Conservation (phyloP, 2,797 vertebrate species). For the Pseudocheirus occidentalis region DNA sequence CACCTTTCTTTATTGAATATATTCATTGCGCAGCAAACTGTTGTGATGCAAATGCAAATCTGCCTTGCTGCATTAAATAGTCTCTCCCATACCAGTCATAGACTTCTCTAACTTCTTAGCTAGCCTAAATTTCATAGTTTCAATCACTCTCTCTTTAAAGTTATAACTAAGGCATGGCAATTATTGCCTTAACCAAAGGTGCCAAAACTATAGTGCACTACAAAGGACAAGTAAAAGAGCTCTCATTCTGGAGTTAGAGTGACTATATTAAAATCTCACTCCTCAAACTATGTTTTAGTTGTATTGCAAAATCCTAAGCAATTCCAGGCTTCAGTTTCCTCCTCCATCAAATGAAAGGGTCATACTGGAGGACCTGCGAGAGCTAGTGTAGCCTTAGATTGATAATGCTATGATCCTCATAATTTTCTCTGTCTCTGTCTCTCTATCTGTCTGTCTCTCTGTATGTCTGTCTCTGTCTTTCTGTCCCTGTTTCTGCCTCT, state of each 20-base stretch:
- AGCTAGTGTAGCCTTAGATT: neutral
- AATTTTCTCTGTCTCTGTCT: neutral
- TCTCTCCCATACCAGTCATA: neutral
- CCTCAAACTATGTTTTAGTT: neutral
- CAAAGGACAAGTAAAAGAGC: neutral
- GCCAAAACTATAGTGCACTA: neutral
- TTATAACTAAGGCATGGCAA: neutral
- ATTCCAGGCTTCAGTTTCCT: neutral
- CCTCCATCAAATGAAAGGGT: neutral
- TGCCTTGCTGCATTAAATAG: neutral
- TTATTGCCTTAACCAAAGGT: neutral
- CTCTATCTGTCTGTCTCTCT: neutral
- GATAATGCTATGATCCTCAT: neutral
- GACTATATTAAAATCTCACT: neutral
- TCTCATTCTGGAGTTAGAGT: neutral
- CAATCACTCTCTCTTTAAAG: neutral
- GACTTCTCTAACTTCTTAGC: neutral
- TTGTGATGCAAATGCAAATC: neutral
- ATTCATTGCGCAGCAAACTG: neutral
- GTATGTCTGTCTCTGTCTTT: too few species aligned
- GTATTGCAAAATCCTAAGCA: neutral
- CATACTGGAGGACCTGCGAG: neutral
- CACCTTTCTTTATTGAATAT: neutral
- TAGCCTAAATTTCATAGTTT: neutral
- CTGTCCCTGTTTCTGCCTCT: too few species aligned